A percentile compares a stretch with the other conserved stretches of the same genome.
Conservation (phyloP, 2,797 vertebrate genomes). For the Dendrocincla fuliginosa region DNA sequence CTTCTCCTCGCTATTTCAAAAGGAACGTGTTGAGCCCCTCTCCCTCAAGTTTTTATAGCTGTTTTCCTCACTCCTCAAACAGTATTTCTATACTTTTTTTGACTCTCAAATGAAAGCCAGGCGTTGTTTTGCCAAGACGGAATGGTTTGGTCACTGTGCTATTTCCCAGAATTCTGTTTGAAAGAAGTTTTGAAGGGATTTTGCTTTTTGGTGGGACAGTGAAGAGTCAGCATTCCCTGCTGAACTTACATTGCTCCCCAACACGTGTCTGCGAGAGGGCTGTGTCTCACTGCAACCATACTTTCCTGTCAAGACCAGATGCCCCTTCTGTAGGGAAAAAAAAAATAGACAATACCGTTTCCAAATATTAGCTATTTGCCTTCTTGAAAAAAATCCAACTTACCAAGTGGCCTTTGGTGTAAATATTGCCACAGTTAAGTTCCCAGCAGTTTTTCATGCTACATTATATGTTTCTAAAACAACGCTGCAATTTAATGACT, state of each 20-base stretch:
- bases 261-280: not conserved
- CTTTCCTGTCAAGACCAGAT: not conserved
- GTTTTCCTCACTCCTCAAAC: not conserved
- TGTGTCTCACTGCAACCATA: not conserved
- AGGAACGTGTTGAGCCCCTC: not conserved
- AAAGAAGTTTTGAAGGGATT: not conserved
- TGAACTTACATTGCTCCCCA: not conserved
- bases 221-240: not conserved
- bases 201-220: not conserved
- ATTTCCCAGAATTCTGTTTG: not conserved
- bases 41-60: rapidly evolving
- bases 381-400: not conserved
- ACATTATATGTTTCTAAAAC: rapidly evolving
- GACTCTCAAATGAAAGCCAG: not conserved
- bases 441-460: not conserved
- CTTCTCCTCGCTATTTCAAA: not conserved
- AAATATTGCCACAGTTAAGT: not conserved
- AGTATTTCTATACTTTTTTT: not conserved
- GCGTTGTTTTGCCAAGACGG: not conserved
- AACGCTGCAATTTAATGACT: not conserved
- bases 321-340: not conserved
- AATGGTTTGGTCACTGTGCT: not conserved
- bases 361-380: not conserved
- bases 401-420: not conserved
- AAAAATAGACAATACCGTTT: not conserved